Conservation (phyloP, 2,888 invertebrate species). For the Scotopteryx bipunctaria region DNA sequence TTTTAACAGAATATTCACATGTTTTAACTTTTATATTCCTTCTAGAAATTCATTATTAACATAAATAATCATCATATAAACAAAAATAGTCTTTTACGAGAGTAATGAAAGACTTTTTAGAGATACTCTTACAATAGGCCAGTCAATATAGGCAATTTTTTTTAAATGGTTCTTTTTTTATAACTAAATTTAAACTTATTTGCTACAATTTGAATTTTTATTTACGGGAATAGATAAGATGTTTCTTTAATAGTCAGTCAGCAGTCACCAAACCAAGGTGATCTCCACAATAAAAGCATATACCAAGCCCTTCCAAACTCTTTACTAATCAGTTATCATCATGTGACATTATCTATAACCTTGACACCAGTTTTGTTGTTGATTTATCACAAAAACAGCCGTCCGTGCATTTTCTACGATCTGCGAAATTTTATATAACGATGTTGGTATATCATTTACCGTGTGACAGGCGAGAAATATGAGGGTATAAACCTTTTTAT, state of each 20-base stretch:
- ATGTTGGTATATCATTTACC: slow-evolving; percentile 20
- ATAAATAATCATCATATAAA: no score
- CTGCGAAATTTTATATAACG: slow-evolving; percentile 18
- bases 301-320: slow-evolving; percentile 6
- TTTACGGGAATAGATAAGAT: slow-evolving; percentile 1
- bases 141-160: no score
- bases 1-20: no score
- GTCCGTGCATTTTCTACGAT: slow-evolving; percentile 15
- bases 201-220: no score
- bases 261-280: neutral
- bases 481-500: slow-evolving; percentile 35
- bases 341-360: slow-evolving; percentile 7
- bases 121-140: no score
- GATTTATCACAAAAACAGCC: slow-evolving; percentile 25
- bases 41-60: no score
- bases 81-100: no score
- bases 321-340: slow-evolving; percentile 12
- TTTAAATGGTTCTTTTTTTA: no score
- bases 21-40: no score
- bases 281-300: neutral
- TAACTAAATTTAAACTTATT: no score
- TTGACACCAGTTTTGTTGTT: slow-evolving; percentile 18
- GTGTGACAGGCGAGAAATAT: slow-evolving; percentile 30
- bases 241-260: neutral
- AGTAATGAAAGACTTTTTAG: no score